Conservation (phyloP, 2,797 vertebrate genomes). For the Bufotes viridis region DNA sequence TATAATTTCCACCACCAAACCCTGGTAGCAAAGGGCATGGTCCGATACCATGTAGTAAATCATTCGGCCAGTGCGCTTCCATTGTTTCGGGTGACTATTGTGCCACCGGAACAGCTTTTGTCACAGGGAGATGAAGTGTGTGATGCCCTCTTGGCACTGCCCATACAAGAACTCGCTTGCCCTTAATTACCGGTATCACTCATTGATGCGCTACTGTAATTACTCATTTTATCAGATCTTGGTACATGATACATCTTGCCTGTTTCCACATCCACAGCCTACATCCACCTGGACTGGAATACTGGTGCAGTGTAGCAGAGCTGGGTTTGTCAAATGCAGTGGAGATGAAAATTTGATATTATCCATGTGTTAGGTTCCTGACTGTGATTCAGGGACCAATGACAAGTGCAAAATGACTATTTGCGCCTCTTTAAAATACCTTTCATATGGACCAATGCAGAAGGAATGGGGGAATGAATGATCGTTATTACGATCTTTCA, state of each 20-base stretch:
- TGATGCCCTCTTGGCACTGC: neutral
- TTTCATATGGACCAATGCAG: no score
- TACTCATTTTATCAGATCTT: neutral
- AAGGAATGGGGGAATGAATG: no score
- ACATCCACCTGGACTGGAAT: neutral
- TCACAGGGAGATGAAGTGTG: neutral
- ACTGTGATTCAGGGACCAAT: no score
- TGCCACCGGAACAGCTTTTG: neutral
- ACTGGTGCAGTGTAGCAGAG: neutral
- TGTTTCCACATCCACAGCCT: neutral
- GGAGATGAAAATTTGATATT: no score
- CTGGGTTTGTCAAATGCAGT: neutral
- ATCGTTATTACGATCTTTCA: no score
- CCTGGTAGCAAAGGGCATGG: neutral
- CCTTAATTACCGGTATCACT: neutral
- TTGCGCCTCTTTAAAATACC: no score
- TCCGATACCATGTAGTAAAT: neutral
- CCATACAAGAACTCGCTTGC: conserved; percentile 9
- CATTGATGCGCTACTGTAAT: neutral
- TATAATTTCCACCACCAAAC: no score
- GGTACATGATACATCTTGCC: neutral
- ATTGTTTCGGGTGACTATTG: neutral
- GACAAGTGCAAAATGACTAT: no score
- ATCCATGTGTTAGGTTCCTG: no score
- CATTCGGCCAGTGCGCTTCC: neutral